Percentiles rank a stretch among this genome's conserved stretches.
These are phyloP conservation scores for Cottoperca gobio DNA, from an alignment of 2,797 vertebrate genomes.

Conservation along the genomic window DNA sequence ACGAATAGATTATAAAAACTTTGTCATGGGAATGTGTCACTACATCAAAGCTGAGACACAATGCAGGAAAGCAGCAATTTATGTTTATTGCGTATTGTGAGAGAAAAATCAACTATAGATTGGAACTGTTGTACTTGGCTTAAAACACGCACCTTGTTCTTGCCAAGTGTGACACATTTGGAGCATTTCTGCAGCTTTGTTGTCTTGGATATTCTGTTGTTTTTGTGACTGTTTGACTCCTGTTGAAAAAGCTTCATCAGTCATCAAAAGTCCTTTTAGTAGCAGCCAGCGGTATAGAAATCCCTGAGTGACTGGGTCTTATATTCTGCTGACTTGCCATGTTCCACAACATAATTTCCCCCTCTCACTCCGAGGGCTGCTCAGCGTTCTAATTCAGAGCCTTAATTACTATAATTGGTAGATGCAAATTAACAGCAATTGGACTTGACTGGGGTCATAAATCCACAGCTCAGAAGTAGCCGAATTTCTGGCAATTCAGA, in stretches of 20 bases:
- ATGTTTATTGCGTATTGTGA: constrained; percentile 41
- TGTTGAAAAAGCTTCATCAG: constrained; percentile 48
- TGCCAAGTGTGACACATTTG: constrained; percentile 62
- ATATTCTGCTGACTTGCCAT: constrained; percentile 72
- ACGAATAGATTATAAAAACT: constrained; percentile 59
- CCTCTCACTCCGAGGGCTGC: constrained; percentile 61
- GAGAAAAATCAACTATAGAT: constrained; percentile 20
- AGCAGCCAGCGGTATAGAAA: constrained; percentile 43
- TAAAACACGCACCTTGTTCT: constrained; percentile 33
- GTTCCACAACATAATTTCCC: constrained; percentile 70
- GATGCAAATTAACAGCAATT: constrained; percentile 87
- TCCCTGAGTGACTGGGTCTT: constrained; percentile 45
- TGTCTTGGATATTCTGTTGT: constrained; percentile 48
- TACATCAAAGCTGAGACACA: constrained; percentile 32
- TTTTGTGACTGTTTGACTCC: constrained; percentile 45
- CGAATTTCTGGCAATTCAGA: constrained; percentile 76
- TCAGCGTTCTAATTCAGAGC: constrained; percentile 73
- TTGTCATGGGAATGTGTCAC: constrained; percentile 61
- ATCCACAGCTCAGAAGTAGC: constrained; percentile 81
- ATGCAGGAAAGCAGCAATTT: constrained; percentile 47
- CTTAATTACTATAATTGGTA: constrained; percentile 86
- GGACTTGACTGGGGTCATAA: constrained; percentile 86
- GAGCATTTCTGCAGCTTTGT: constrained; percentile 46
- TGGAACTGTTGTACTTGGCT: constrained; percentile 28
- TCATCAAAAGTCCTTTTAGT: constrained; percentile 65